Percentiles rank a stretch among this genome's conserved stretches.
Conservation (phyloP, 2,888 invertebrate genomes). For the Iselma pallidipennis region DNA sequence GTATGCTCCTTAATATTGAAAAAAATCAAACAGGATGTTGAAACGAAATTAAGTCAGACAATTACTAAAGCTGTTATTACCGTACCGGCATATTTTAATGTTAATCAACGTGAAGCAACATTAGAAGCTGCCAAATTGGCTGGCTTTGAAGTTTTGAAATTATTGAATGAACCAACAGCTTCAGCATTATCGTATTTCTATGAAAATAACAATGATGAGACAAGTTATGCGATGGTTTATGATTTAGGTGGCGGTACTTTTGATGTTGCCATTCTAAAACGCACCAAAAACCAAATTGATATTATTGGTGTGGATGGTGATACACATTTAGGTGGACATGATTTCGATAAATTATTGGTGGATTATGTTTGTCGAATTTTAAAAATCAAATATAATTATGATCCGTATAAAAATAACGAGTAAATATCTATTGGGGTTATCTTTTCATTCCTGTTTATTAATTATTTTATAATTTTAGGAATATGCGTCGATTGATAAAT, state of each 20-base stretch:
- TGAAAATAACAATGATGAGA: constrained; percentile 21
- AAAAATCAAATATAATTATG: constrained; percentile 22
- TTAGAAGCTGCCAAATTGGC: constrained; percentile 34
- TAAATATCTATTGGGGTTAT: neutral
- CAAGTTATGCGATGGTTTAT: constrained; percentile 31
- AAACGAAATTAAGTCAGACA: constrained; percentile 20
- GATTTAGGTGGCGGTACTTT: constrained; percentile 99
- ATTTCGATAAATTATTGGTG: constrained; percentile 98
- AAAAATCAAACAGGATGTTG: constrained; percentile 28
- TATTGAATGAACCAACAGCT: constrained; percentile 39
- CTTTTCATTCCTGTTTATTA: neutral
- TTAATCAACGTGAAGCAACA: constrained; percentile 36
- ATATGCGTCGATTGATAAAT: constrained; percentile 24
- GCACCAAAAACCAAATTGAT: constrained; percentile 91
- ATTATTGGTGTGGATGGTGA: constrained; percentile 96
- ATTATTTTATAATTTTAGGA: neutral
- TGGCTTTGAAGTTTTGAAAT: constrained; percentile 31
- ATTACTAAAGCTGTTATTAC: constrained; percentile 34
- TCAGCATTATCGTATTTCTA: constrained; percentile 34
- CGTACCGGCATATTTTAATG: constrained; percentile 42
- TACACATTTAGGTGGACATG: constrained; percentile 98
- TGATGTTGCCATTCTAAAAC: constrained; percentile 87
- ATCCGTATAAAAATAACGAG: constrained; percentile 11
- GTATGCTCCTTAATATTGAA: constrained; percentile 31
- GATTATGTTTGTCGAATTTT: constrained; percentile 66